Conservation (phyloP, 37 sponge, comb jelly and placozoan genomes). For the Cladorhizidae sp. region DNA sequence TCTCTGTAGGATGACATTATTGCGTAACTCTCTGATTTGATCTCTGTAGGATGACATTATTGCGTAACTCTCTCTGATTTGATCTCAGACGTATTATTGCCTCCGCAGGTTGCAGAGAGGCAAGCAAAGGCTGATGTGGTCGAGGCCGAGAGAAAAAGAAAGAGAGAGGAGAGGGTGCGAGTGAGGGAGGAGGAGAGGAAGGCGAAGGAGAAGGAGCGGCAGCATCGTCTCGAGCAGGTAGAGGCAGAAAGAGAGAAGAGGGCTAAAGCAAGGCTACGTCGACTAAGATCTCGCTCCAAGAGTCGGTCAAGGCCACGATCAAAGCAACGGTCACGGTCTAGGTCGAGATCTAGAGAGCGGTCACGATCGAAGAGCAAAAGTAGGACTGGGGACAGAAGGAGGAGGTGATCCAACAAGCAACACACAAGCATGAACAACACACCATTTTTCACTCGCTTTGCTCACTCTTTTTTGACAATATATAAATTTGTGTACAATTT, state of each 20-base stretch:
- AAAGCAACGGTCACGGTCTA: slow-evolving; percentile 3
- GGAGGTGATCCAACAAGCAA: background rate
- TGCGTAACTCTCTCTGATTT: no score
- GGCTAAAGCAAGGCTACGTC: slow-evolving; percentile 14
- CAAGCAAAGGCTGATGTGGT: background rate
- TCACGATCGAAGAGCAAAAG: slow-evolving; percentile 12
- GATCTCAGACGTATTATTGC: no score
- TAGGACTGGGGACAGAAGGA: background rate
- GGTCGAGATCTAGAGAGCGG: slow-evolving; percentile 16
- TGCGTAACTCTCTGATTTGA: no score
- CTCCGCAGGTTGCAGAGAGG: slow-evolving; percentile 4
- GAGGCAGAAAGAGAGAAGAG: slow-evolving; percentile 39
- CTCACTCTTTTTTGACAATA: no score
- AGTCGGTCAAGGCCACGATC: slow-evolving; percentile 5
- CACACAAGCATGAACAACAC: no score
- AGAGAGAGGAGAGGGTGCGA: slow-evolving; percentile 23
- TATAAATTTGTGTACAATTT: no score
- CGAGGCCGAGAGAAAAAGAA: slow-evolving; percentile 45
- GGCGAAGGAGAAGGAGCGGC: slow-evolving; percentile 16
- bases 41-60: no score
- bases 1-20: no score
- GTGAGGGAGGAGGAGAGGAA: slow-evolving; percentile 21
- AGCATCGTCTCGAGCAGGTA: background rate
- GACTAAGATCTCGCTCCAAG: slow-evolving; percentile 20
- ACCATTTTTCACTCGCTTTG: no score